Evolutionary conservation across 2,888 invertebrate species (phyloP).

Genomic region (Acheta domesticus): DNA sequence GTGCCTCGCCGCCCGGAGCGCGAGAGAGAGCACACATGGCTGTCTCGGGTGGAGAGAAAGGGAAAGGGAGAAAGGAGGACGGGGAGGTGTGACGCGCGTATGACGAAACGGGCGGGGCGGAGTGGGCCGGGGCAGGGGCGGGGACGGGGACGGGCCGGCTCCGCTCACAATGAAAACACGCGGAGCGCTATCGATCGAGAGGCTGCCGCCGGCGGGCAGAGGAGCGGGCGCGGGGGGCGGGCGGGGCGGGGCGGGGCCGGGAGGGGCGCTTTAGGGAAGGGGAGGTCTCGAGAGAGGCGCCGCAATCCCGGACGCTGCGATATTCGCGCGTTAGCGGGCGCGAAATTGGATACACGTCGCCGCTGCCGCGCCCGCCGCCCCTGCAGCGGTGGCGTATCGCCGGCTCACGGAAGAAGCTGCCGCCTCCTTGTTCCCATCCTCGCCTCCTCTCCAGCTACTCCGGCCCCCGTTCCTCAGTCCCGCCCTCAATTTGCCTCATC

Average conservation of each 20-base stretch:
- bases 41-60: background rate
- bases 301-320: constrained; percentile 8
- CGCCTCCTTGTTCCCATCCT: too few relatives aligned
- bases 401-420: background rate
- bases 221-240: background rate
- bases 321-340: constrained; percentile 10
- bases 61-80: background rate
- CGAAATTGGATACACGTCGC: constrained; percentile 6
- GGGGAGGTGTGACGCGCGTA: background rate
- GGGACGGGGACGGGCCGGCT: background rate
- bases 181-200: background rate
- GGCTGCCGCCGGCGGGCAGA: background rate
- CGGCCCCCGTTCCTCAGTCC: too few relatives aligned
- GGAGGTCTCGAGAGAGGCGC: background rate
- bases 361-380: background rate
- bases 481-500: too few relatives aligned
- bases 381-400: background rate
- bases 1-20: background rate
- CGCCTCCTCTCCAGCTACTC: too few relatives aligned
- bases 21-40: background rate
- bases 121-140: background rate
- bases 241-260: too few relatives aligned
- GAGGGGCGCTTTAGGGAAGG: background rate
- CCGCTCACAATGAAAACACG: constrained; percentile 8
- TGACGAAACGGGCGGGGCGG: background rate